A percentile compares a stretch with the other conserved stretches of the same genome.
phyloP scores from a whole-genome alignment of 1,140 invertebrate genomes.

The Coenobita brevimanus region DNA sequence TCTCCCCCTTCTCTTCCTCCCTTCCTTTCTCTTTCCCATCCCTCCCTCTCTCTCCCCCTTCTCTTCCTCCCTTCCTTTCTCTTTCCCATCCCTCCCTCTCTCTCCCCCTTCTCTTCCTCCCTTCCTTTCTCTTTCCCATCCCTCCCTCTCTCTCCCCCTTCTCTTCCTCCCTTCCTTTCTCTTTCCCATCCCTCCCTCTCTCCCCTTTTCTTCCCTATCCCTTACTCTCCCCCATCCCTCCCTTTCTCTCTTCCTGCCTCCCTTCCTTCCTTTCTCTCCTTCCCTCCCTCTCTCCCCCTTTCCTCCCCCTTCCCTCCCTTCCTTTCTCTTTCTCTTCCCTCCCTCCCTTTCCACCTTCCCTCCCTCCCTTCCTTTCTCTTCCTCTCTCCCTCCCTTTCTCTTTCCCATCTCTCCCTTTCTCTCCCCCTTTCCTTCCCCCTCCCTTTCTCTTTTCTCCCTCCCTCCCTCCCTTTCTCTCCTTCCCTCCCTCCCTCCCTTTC shows the following conservation, averaged over 20 bases:
- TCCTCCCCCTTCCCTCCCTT: neutral
- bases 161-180: neutral
- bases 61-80: neutral
- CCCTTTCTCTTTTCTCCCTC: neutral
- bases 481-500: neutral
- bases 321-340: neutral
- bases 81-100: neutral
- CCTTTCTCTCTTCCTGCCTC: neutral
- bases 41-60: neutral
- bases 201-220: neutral
- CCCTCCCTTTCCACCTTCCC: neutral
- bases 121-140: neutral
- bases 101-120: neutral
- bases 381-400: neutral
- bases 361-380: neutral
- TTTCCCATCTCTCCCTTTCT: neutral
- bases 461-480: neutral
- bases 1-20: neutral
- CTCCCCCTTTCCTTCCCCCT: neutral
- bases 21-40: neutral
- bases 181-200: neutral
- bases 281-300: neutral
- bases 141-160: too few relatives aligned
- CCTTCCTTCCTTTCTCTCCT: neutral
- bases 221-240: neutral